Percentiles rank a stretch among this genome's conserved stretches.
Conservation (phyloP, 92 coral and sea anemone species). For the Siderastrea siderea region DNA sequence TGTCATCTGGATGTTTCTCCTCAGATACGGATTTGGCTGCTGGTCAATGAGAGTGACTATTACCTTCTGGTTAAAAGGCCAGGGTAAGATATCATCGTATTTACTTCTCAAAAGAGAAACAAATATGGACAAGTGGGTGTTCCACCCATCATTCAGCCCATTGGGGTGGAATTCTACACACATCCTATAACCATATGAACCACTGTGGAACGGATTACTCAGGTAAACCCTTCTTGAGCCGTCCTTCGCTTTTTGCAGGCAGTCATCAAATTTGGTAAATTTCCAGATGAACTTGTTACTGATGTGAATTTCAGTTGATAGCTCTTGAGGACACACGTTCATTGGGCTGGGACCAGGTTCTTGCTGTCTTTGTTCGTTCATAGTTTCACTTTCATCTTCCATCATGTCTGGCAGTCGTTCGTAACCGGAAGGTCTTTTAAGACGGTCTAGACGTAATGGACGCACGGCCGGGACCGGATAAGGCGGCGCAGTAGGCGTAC, state of each 20-base stretch:
- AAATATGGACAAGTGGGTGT: conserved; percentile 32
- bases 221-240: not conserved
- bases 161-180: not conserved
- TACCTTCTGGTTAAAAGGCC: conserved; percentile 3
- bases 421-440: not conserved
- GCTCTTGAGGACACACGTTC: not conserved
- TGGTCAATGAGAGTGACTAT: not conserved
- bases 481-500: conserved; percentile 5
- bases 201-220: conserved; percentile 2
- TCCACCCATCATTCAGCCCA: conserved; percentile 14
- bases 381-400: not conserved
- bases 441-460: not conserved
- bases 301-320: not conserved
- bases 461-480: conserved; percentile 1
- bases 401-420: not conserved
- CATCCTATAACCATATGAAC: conserved; percentile 10
- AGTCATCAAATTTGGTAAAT: conserved; percentile 24
- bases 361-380: not conserved
- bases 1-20: conserved; percentile 12
- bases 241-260: conserved; percentile 25
- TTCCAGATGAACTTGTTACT: conserved; percentile 25
- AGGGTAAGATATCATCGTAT: conserved; percentile 35
- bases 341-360: not conserved
- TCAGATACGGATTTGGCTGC: conserved; percentile 3
- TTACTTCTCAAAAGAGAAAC: conserved; percentile 34